Base-by-base conservation (phyloP, 2,113 vertebrate species). In the Tiliqua scincoides region DNA sequence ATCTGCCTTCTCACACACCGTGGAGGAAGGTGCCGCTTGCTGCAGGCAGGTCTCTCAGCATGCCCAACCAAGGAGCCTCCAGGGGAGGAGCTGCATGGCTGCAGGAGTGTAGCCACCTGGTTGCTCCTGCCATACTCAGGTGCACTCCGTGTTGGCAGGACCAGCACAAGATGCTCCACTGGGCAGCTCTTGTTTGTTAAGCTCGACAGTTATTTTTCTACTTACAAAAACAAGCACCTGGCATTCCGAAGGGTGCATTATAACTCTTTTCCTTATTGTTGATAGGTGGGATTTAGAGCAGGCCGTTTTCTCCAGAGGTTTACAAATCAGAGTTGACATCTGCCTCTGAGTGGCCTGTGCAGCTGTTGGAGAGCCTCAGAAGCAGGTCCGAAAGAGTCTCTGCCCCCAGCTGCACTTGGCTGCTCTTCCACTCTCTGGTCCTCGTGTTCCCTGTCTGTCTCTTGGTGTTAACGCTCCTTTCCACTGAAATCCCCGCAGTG, bases 81-180 rank as follows among this genome's bases (percentile, higher is more conserved):
- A 85, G 86, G 86, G 15, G 15, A 35, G 23, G 73, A 88, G 77
- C 21, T 30, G 0, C 32, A 1, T 0, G 23, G 30, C 68, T 72
- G 4, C 40, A 65, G 23, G 15, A 40, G 21, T 82, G 90, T 84
- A 0, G 1, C 9, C 17, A 4, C 57, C 25, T 0, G 7, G 70
- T 83, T 65, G 3, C 63, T 27, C 79, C 83, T 91, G 21, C 68
- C 86, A 0, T 18, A 82, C 82, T 25, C 87, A 87, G 89, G 87
- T 89, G 86, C 87, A 3, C 0, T 40, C 75, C 76, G 90, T 95
- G 95, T 94, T 94, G 92, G 95, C 95, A 87, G 88, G 43, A 85
- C 94, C 91, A 91, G 73, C 86, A 91, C 91, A 0, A 54, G 78
- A 70, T 77, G 89, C 89, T 82, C 32, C 70, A 90, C 84, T 88